These are phyloP conservation scores for Scaptomyza cyrtandrae DNA, from an alignment of 2,888 invertebrate genomes.

Conservation along the genomic window DNA sequence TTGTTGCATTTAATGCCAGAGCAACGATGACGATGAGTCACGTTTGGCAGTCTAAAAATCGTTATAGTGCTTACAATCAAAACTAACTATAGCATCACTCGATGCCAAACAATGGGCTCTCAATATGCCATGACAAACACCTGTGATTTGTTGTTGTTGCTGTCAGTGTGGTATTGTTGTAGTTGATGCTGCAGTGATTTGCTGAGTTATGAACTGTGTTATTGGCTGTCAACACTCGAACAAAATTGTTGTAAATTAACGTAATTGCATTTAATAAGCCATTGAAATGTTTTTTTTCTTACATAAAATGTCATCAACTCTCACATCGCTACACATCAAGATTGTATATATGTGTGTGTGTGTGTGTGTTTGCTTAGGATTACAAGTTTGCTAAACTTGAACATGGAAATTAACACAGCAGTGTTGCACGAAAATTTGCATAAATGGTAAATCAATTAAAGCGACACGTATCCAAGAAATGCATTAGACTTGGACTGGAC, in stretches of 20 bases:
- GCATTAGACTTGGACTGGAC: slow-evolving; percentile 62
- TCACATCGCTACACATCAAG: slow-evolving; percentile 27
- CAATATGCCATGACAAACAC: slow-evolving; percentile 49
- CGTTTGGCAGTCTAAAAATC: slow-evolving; percentile 38
- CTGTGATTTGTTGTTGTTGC: slow-evolving; percentile 16
- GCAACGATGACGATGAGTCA: slow-evolving; percentile 38
- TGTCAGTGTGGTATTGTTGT: background rate
- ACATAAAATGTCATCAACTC: slow-evolving; percentile 57
- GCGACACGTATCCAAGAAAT: slow-evolving; percentile 74
- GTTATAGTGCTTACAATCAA: slow-evolving; percentile 28
- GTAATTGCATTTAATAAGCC: slow-evolving; percentile 75
- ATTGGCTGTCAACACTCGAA: slow-evolving; percentile 63
- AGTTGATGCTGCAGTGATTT: slow-evolving; percentile 29
- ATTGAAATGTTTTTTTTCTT: slow-evolving; percentile 36
- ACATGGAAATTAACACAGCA: slow-evolving; percentile 35
- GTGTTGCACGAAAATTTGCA: slow-evolving; percentile 62
- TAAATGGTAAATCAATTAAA: slow-evolving; percentile 79
- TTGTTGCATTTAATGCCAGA: slow-evolving; percentile 40
- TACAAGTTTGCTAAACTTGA: slow-evolving; percentile 28
- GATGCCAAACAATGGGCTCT: slow-evolving; percentile 45
- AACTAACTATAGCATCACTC: slow-evolving; percentile 29
- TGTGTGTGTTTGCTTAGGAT: background rate
- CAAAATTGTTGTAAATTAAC: slow-evolving; percentile 72
- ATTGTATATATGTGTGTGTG: slow-evolving; percentile 4
- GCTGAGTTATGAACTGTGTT: slow-evolving; percentile 53